A percentile compares a stretch with the other conserved stretches of the same genome.
phyloP scores from a whole-genome alignment of 2,797 vertebrate species.

The Poecilia picta region DNA sequence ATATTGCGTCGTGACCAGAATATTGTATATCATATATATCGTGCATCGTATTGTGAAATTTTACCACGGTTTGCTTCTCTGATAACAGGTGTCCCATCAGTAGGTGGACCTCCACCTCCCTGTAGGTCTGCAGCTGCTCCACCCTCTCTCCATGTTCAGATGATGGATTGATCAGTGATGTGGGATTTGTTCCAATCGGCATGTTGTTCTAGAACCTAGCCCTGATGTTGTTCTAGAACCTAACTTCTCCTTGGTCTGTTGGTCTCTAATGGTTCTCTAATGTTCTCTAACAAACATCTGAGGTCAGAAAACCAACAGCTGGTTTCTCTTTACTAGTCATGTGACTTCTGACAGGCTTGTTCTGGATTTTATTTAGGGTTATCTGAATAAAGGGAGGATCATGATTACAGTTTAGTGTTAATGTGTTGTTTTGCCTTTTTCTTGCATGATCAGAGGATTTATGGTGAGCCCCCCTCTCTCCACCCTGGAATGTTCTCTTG shows the following conservation, averaged over 20 bases:
- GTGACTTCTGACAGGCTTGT: not conserved
- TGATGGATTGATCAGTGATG: not conserved
- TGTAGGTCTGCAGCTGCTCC: not conserved
- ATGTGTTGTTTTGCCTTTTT: not conserved
- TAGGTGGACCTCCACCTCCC: not conserved
- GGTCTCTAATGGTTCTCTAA: not conserved
- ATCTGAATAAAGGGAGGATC: not conserved
- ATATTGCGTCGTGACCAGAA: too few relatives aligned
- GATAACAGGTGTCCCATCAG: not conserved
- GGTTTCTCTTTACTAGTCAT: not conserved
- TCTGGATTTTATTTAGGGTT: too few relatives aligned
- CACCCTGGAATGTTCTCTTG: not conserved
- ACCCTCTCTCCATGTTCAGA: not conserved
- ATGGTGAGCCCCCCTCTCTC: not conserved
- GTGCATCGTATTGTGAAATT: too few relatives aligned
- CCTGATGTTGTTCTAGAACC: not conserved
- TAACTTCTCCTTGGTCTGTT: not conserved
- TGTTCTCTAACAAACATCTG: not conserved
- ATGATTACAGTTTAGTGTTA: not conserved
- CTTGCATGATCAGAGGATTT: not conserved
- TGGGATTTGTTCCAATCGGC: not conserved
- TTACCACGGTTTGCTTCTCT: not conserved
- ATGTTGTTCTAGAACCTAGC: not conserved
- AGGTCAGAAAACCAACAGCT: not conserved
- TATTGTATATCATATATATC: too few relatives aligned